Conservation (phyloP, 2,888 invertebrate genomes). For the Thera britannica region DNA sequence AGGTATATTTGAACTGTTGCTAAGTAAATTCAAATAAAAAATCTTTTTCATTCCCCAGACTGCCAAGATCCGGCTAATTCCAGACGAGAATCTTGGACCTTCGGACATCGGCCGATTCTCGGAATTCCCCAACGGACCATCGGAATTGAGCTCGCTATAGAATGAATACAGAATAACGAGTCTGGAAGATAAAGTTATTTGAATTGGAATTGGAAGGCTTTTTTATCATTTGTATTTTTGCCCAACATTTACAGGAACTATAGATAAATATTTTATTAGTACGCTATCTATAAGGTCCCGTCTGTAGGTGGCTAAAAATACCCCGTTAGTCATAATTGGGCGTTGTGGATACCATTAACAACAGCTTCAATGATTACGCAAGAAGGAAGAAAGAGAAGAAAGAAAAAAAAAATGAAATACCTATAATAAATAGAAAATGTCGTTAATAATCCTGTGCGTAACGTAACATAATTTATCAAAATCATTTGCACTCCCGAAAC, state of each 20-base stretch:
- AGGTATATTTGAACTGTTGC: too few relatives aligned
- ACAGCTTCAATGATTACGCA: too few relatives aligned
- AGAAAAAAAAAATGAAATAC: too few relatives aligned
- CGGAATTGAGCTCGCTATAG: constrained; percentile 51
- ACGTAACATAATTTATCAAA: constrained; percentile 50
- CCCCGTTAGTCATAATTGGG: too few relatives aligned
- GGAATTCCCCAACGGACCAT: constrained; percentile 59
- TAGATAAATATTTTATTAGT: too few relatives aligned
- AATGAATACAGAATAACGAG: constrained; percentile 56
- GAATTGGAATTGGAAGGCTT: constrained; percentile 25
- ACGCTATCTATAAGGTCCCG: too few relatives aligned
- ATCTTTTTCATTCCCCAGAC: neutral
- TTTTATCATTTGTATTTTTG: constrained; percentile 16
- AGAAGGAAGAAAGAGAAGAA: too few relatives aligned
- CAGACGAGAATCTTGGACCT: constrained; percentile 51
- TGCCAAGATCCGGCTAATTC: constrained; percentile 41
- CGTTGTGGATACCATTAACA: too few relatives aligned
- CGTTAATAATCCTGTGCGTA: neutral
- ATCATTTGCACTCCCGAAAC: constrained; percentile 52
- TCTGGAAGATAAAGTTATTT: constrained; percentile 32
- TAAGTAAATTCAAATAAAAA: neutral
- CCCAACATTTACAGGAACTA: neutral
- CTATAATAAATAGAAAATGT: too few relatives aligned
- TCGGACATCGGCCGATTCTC: constrained; percentile 53
- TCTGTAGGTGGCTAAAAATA: too few relatives aligned